phyloP scores from a whole-genome alignment of 1,140 invertebrate species.

The Drosophila nigrodunni region DNA sequence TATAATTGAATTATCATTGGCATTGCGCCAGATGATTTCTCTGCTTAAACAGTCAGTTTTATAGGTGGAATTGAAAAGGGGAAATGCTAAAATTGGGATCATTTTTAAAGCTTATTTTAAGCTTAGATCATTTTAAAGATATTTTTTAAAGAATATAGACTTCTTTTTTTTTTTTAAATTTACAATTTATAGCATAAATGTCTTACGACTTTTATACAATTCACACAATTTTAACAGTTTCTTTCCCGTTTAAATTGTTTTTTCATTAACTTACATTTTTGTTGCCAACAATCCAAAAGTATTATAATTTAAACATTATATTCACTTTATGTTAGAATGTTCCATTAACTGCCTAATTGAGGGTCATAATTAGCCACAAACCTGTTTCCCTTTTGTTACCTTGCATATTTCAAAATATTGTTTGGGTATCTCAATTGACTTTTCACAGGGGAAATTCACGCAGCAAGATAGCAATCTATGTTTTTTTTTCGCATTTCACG shows the following conservation, averaged over 20 bases:
- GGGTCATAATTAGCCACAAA: constrained; percentile 26
- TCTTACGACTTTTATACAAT: too few species aligned
- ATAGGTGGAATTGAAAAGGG: background rate
- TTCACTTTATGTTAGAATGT: constrained; percentile 13
- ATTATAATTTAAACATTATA: background rate
- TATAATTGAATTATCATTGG: constrained; percentile 74
- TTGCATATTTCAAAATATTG: constrained; percentile 18
- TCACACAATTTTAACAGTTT: background rate
- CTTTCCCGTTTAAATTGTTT: background rate
- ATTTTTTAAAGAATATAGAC: too few species aligned
- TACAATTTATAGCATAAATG: too few species aligned
- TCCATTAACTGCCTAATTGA: constrained; percentile 42
- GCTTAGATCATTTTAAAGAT: too few species aligned
- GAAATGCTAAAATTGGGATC: background rate
- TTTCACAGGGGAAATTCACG: constrained; percentile 28
- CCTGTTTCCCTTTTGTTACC: constrained; percentile 19
- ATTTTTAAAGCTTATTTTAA: background rate
- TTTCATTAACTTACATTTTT: background rate
- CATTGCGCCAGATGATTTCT: constrained; percentile 8
- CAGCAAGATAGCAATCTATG: constrained; percentile 31
- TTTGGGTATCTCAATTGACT: constrained; percentile 31
- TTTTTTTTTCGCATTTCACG: constrained; percentile 25
- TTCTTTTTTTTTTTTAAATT: too few species aligned
- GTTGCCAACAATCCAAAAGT: background rate
- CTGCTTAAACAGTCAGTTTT: constrained; percentile 1